Evolutionary conservation across 2,797 vertebrate species (phyloP), one percentile per base, ranked within the genome.

Genomic region (Florisuga fusca): DNA sequence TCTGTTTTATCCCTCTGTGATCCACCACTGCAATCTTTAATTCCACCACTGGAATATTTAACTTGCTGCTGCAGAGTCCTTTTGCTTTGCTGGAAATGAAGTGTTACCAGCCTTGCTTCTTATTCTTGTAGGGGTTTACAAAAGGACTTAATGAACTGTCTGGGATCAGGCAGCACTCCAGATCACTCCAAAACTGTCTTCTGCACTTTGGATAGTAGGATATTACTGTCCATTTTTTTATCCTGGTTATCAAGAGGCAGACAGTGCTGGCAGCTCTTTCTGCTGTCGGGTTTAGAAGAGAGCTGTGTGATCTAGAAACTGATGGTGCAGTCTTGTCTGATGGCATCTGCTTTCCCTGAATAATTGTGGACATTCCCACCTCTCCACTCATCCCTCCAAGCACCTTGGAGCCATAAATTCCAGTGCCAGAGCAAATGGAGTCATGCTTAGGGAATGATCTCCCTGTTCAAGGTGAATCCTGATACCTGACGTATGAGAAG

Each of bases 381-480:
- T 93, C 84, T 84, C 43, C 87, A 48, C 66, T 88, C 66, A 75
- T 84, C 73, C 71, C 74, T 86, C 67, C 17, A 14, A 79, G 81
- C 81, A 92, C 87, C 94, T 94, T 67, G 45, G 59, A 84, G 90
- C 54, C 85, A 61, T 96, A 95, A 95, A 89, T 85, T 12, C 38
- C 91, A 55, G 45, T 54, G 74, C 73, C 69, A 67, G 79, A 88
- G 84, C 73, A 45, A 85, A 78, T 87, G 93, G 89, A 94, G 79
- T 96, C 95, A 95, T 94, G 93, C 85, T 78, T 57, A 57, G 82
- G 92, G 96, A 94, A 96, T 90, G 83, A 84, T 92, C 94, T 94
- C 91, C 92, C 85, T 0, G 84, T 87, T 96, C 94, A 91, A 97
- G 96, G 96, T 97, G 95, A 97, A 97, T 96, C 94, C 84, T 97